Percentiles rank a stretch among this genome's conserved stretches.
Conservation (phyloP, 2,113 vertebrate genomes). For the Rhegmatorhina hoffmannsi region DNA sequence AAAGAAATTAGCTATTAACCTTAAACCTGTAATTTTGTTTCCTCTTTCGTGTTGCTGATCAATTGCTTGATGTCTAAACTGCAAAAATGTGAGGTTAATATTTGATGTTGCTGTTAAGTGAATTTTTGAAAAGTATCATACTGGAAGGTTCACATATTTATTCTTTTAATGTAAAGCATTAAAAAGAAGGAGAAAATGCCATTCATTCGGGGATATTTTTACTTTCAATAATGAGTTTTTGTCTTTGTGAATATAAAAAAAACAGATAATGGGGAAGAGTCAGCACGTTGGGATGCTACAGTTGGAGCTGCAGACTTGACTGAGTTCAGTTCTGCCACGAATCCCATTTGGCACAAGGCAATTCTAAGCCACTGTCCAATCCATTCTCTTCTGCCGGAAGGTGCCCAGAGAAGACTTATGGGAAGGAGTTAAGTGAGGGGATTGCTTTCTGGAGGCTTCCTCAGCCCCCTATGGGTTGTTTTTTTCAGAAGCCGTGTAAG, state of each 20-base stretch:
- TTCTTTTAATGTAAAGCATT: background rate
- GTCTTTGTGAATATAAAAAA: background rate
- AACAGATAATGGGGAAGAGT: background rate
- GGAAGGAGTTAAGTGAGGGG: background rate
- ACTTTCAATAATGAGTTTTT: background rate
- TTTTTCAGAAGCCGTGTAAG: background rate
- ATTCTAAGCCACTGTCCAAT: background rate
- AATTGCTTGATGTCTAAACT: background rate
- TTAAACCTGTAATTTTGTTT: slow-evolving; percentile 5
- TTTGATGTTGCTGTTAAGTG: background rate
- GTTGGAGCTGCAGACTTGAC: background rate
- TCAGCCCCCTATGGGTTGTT: background rate
- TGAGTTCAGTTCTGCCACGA: background rate
- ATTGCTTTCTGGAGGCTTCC: background rate
- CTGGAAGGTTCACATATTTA: background rate
- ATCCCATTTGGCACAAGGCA: background rate
- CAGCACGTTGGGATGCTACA: background rate
- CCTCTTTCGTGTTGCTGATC: background rate
- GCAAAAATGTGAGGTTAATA: background rate
- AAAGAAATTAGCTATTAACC: slow-evolving; percentile 37
- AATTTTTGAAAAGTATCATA: background rate
- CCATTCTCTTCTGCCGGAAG: background rate
- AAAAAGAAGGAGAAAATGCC: background rate
- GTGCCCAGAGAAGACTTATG: background rate
- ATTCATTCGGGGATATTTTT: background rate